Base-by-base conservation (phyloP, 2,888 invertebrate species). In the Scrobipalpa atriplicella region DNA sequence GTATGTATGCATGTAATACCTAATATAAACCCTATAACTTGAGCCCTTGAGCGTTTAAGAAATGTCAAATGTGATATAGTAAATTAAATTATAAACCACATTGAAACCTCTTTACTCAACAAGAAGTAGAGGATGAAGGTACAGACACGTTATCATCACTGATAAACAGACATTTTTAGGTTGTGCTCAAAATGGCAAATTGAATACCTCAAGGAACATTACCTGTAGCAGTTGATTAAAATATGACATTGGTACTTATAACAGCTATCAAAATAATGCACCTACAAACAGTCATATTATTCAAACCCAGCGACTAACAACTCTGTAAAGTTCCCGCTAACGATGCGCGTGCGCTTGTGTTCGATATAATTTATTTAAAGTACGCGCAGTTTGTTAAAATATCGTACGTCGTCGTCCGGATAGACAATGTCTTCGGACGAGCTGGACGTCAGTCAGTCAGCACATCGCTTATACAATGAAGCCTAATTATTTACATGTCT, bases 341-440 rank as follows among this genome's bases (percentile, higher is more conserved):
- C 64, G 62, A 68, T 68, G 62, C 65, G 68, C 63, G 19, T 64
- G 64, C 63, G 62, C 21, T 51, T 66, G 54, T 54, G 66, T 64
- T 58, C 69, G 56, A 69, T 69, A 67, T 66, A 67, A 66, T 66
- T 70, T 65, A 70, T 65, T 66, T 66, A 67, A 71, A 67, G 67
- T 68, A 68, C 67, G 64, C 52, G 63, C 69, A 69, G 71, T 70
- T 71, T 71, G 69, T 71, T 70, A 71, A 71, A 70, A 71, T 71
- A 70, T 71, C 68, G 67, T 65, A 67, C 56, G 66, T 68, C 63
- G 56, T 66, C 56, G 38, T 67, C 51, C 47, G 41, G 64, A 66
- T 67, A 67, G 68, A 70, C 70, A 68, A 63, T 62, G 68, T 63
- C 63, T 66, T 60, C 64, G 43, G 64, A 66, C 39, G 63, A 60